These are phyloP conservation scores for Drosophila neotestacea DNA, from an alignment of 2,888 invertebrate genomes.

Conservation along the genomic window DNA sequence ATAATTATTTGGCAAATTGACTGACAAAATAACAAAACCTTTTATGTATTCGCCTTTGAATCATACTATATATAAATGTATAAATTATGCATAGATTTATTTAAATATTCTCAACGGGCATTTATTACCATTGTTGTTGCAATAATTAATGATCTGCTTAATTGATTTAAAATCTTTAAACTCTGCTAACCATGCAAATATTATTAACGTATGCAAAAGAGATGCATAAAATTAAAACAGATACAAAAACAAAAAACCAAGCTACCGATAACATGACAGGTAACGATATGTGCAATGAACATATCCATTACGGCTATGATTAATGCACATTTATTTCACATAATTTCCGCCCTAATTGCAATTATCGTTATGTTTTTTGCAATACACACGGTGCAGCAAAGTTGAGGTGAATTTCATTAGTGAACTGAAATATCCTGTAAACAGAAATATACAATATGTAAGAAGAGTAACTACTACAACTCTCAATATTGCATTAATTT, in stretches of 20 bases:
- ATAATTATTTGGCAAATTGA: not conserved
- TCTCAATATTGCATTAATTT: not conserved
- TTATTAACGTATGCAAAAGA: conserved; percentile 38
- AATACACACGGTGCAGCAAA: not conserved
- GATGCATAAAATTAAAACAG: not conserved
- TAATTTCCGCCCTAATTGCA: conserved; percentile 38
- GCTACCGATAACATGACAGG: conserved; percentile 9
- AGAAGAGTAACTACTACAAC: not conserved
- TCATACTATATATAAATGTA: conserved; percentile 11
- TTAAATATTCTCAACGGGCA: conserved; percentile 43
- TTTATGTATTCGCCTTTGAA: conserved; percentile 8
- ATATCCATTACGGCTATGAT: conserved; percentile 57
- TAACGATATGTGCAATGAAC: conserved; percentile 15
- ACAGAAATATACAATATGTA: not conserved
- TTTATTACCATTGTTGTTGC: conserved; percentile 41
- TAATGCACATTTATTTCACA: conserved; percentile 39
- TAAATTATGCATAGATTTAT: conserved; percentile 54
- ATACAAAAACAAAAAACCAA: conserved; percentile 4
- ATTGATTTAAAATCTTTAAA: conserved; percentile 66
- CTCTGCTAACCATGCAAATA: conserved; percentile 46
- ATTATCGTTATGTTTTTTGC: conserved; percentile 18
- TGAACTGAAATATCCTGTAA: conserved; percentile 13
- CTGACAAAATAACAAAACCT: not conserved
- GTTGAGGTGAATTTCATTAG: conserved; percentile 34
- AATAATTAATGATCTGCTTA: conserved; percentile 47